phyloP scores from a whole-genome alignment of 2,888 invertebrate genomes.

The Ischnura elegans region DNA sequence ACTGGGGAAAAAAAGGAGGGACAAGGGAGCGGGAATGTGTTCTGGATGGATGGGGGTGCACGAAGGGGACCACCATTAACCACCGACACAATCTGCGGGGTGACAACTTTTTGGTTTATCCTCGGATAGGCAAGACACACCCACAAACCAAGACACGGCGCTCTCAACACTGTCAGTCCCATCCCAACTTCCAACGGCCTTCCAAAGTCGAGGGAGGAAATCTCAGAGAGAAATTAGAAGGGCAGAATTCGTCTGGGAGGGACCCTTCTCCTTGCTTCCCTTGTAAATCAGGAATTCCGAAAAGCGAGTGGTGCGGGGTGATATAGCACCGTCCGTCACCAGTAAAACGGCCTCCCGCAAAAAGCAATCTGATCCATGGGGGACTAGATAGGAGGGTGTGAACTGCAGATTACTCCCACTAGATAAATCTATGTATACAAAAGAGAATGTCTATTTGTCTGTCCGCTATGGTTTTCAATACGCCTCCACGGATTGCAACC shows the following conservation, averaged over 20 bases:
- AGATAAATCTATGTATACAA: too few relatives aligned
- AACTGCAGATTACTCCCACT: too few relatives aligned
- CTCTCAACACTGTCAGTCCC: not conserved
- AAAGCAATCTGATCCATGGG: not conserved
- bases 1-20: too few relatives aligned
- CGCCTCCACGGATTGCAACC: too few relatives aligned
- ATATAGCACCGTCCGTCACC: not conserved
- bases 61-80: not conserved
- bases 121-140: not conserved
- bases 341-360: not conserved
- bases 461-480: too few relatives aligned
- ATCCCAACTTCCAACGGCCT: not conserved
- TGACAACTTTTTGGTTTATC: constrained; percentile 21
- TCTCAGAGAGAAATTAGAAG: not conserved
- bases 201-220: not conserved
- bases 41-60: not conserved
- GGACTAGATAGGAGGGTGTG: too few relatives aligned
- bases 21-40: not conserved
- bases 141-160: not conserved
- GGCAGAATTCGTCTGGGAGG: not conserved
- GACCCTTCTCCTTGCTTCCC: not conserved
- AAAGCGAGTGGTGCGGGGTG: not conserved
- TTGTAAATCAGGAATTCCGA: not conserved
- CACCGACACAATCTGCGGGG: constrained; percentile 1
- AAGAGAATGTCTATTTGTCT: too few relatives aligned